Base-by-base conservation (phyloP, 2,113 vertebrate genomes). In the Calidris pugnax region DNA sequence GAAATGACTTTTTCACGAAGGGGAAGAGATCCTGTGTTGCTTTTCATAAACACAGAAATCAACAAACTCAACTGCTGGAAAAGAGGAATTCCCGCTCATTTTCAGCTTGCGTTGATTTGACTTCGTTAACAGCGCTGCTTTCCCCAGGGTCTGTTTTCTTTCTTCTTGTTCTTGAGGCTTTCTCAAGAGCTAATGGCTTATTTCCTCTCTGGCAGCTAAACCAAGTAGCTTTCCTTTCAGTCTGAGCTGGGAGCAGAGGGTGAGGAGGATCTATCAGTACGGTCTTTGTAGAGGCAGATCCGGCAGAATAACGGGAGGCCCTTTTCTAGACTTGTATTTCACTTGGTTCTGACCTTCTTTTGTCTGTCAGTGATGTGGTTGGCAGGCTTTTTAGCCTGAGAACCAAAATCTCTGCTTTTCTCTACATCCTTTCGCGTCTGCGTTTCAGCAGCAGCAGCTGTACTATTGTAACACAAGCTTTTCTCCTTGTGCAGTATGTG, bases 201-300 rank as follows among this genome's bases (percentile, higher is more conserved):
- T 89, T 94, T 93, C 94, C 73, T 74, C 67, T 81, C 80, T 87
- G 91, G 69, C 91, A 94, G 71, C 51, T 59, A 27, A 59, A 62
- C 27, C 47, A 15, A 76, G 63, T 32, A 50, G 45, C 56, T 81
- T 71, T 90, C 73, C 85, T 79, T 87, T 32, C 71, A 51, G 64
- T 48, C 57, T 45, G 62, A 94, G 89, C 89, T 94, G 95, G 59
- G 69, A 92, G 85, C 87, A 85, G 62, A 21, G 48, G 35, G 14
- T 73, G 43, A 96, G 87, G 57, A 73, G 75, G 37, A 66, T 66
- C 78, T 93, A 28, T 71, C 72, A 66, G 78, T 50, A 24, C 3
- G 6, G 41, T 79, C 43, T 85, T 87, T 67, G 60, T 50, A 30
- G 92, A 64, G 62, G 62, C 82, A 51, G 82, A 83, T 7, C 77